Base-by-base conservation (phyloP, 2,888 invertebrate species). In the Ischnus inquisitorius region DNA sequence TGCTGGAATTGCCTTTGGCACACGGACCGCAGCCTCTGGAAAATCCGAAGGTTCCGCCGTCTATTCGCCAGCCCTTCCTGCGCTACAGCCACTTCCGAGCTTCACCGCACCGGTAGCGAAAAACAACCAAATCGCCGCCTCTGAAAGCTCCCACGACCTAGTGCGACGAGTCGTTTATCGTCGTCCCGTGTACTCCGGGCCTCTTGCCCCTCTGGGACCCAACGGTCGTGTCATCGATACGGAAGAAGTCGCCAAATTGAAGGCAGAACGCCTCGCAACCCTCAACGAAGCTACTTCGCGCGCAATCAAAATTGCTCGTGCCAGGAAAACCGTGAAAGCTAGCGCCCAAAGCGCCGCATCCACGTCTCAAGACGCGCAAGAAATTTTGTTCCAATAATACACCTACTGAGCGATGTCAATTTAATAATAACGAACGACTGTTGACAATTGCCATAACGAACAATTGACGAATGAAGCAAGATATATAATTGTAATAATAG, bases 221-320 rank as follows among this genome's bases (percentile, higher is more conserved):
- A 84, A 90, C 78, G 89, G 88, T 14, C 84, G 87, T 65, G 85
- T 88, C 19, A 82, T 89, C 67, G 89, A 89, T 82, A 88, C 89
- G 3, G 86, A 90, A 65, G 89, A 91, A 87, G 88, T 89, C 2
- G 87, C 88, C 3, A 79, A 79, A 16, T 87, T 89, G 39, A 89
- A 88, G 80, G 88, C 88, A 0, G 88, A 88, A 54, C 90, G 89
- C 82, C 19, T 41, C 3, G 6, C 71, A 16, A 71, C 72, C 39
- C 68, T 75, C 28, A 82, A 83, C 3, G 6, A 75, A 5, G 57
- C 72, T 3, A 46, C 5, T 12, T 4, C 46, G 8, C 8, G n/a
- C 5, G 67, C 67, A 2, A 48, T 68, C 48, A 48, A 68, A 10
- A 10, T 68, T 46, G 67, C 46, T 10, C 22, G 46, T 46, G 67